Evolutionary conservation across 2,113 vertebrate species (phyloP).

Genomic region (Rousettus leschenaultii): DNA sequence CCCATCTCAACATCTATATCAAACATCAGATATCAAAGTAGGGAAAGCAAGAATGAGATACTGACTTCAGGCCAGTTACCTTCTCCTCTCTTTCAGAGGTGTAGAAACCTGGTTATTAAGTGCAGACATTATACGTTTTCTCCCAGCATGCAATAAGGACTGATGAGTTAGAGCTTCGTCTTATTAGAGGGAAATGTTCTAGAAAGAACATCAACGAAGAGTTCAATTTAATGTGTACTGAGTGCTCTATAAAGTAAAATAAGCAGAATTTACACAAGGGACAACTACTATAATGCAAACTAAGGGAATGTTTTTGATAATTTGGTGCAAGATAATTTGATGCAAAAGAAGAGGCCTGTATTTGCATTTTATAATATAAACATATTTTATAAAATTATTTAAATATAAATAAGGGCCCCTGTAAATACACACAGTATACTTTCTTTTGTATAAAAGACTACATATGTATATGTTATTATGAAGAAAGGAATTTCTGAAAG

Average conservation of each 20-base stretch:
- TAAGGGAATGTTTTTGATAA: neutral
- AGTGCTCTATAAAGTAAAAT: neutral
- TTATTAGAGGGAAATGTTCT: neutral
- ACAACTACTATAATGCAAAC: neutral
- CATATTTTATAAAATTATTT: neutral
- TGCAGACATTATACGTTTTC: neutral
- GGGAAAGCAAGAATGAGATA: neutral
- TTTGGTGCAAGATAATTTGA: neutral
- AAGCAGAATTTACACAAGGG: neutral
- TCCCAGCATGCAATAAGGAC: neutral
- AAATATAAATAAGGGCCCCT: neutral
- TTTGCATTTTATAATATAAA: neutral
- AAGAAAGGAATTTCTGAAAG: neutral
- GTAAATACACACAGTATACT: rapidly evolving
- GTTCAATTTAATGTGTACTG: neutral
- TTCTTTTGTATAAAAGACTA: neutral
- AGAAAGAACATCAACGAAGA: neutral
- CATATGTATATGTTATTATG: neutral
- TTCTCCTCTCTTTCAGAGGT: neutral
- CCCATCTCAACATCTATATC: neutral
- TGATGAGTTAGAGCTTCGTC: neutral
- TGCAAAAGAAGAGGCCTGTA: neutral
- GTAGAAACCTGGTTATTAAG: neutral
- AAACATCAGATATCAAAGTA: neutral
- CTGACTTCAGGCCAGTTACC: neutral